Evolutionary conservation across 2,888 invertebrate species (phyloP), one percentile per base, ranked within the genome.

Genomic region (Heliconius cydno): DNA sequence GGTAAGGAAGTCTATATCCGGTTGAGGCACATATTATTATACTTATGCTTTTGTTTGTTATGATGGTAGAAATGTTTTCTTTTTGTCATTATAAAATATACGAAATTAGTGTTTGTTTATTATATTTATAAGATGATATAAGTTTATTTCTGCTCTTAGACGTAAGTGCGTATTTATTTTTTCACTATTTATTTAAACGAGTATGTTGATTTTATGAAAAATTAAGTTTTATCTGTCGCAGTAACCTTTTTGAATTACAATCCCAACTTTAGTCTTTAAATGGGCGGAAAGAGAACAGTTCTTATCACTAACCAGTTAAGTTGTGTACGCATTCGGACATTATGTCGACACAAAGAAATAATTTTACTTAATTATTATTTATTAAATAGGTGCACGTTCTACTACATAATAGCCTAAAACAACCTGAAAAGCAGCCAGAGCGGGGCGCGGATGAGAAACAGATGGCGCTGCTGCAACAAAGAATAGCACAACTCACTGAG

Each of bases 401-500:
- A 0, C 84, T 94, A 22, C 92, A 94, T 80, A 91, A 90, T 68
- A 90, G 87, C 12, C 13, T 87, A 38, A 94, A 93, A 83, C 89
- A 90, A 0, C 85, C 89, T 3, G 93, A 92, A 80, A 93, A 93
- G 80, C 77, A 84, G 0, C 85, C 84, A 6, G 93, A 92, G 74
- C 87, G 90, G 73, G 86, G 87, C 1, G 89, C 87, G 1, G 95
- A 96, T 81, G 95, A 96, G 82, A 95, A 96, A 74, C 92, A 94
- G 85, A 87, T 92, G 82, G 88, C 89, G 3, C 65, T 93, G 76
- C 82, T 95, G 38, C 95, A 95, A 84, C 94, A 92, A 83, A 92
- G 94, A 76, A 92, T 95, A 38, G 25, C 92, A 1, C 96, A 96
- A 80, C 88, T 96, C 60, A 94, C 95, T 0, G 96, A 95, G 80